Percentiles rank a stretch among this genome's conserved stretches.
Evolutionary conservation across 2,797 vertebrate species (phyloP).

Genomic region (Urocyon cinereoargenteus): DNA sequence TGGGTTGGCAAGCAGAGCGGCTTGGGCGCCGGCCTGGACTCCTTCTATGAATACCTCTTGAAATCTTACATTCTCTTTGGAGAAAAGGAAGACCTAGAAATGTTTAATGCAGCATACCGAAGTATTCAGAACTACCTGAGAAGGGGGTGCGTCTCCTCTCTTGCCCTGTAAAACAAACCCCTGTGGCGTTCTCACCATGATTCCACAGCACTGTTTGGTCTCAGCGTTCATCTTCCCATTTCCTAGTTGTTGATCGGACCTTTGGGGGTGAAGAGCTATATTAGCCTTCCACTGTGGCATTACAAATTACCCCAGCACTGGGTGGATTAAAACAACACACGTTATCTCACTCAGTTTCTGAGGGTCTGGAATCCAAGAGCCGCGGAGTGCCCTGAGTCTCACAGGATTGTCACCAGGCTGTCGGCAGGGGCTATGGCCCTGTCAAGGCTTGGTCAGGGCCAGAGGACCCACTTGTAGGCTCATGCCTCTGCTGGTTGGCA

Average conservation of each 20-base stretch:
- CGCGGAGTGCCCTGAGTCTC: fast-evolving
- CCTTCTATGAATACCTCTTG: constrained; percentile 98
- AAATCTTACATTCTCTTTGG: constrained; percentile 99
- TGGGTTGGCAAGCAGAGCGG: constrained; percentile 99
- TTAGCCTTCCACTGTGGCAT: neutral
- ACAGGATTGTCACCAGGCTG: neutral
- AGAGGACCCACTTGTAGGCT: neutral
- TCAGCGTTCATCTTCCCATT: neutral
- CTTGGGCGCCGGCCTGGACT: constrained; percentile 97
- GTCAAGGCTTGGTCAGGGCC: fast-evolving
- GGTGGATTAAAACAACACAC: neutral
- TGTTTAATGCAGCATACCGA: constrained; percentile 96
- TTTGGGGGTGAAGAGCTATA: neutral
- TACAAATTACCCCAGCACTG: neutral
- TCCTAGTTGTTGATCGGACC: neutral
- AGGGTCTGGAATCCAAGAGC: neutral
- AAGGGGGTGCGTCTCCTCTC: constrained; percentile 92
- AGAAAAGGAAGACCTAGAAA: constrained; percentile 95
- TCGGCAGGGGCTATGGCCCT: neutral
- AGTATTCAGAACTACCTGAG: constrained; percentile 97
- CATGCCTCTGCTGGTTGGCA: too few relatives aligned
- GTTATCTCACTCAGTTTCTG: neutral
- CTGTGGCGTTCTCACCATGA: neutral
- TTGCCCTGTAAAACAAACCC: neutral
- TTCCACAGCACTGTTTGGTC: neutral